Conservation (phyloP, 2,888 invertebrate species). For the Galerucella nymphaeae region DNA sequence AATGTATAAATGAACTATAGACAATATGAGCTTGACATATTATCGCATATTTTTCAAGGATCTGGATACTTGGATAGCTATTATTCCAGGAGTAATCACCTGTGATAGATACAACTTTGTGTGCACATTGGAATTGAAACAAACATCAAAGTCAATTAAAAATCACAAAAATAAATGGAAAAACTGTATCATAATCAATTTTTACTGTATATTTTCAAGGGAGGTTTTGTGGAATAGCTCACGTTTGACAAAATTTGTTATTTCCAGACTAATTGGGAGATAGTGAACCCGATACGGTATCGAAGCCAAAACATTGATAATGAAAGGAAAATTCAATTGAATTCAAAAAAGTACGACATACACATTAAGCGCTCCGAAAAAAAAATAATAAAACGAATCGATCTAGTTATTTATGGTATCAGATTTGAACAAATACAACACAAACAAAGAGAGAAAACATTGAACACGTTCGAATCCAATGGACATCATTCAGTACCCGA, state of each 20-base stretch:
- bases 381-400: conserved; percentile 1
- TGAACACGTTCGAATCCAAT: conserved; percentile 29
- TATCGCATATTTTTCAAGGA: too few species aligned
- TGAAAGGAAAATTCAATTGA: background rate
- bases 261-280: background rate
- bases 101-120: too few species aligned
- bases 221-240: background rate
- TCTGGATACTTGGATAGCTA: too few species aligned
- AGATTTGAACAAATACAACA: conserved; percentile 42
- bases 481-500: conserved; percentile 35
- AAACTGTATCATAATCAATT: background rate
- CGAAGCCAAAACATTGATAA: background rate
- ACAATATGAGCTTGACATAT: too few species aligned
- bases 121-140: too few species aligned
- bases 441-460: conserved; percentile 36
- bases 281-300: background rate
- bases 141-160: too few species aligned
- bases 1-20: too few species aligned
- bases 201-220: background rate
- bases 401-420: conserved; percentile 35
- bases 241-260: conserved; percentile 1
- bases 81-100: too few species aligned
- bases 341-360: background rate
- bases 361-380: background rate
- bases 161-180: background rate